Conservation (phyloP, 2,797 vertebrate species). For the Forpus xanthops region DNA sequence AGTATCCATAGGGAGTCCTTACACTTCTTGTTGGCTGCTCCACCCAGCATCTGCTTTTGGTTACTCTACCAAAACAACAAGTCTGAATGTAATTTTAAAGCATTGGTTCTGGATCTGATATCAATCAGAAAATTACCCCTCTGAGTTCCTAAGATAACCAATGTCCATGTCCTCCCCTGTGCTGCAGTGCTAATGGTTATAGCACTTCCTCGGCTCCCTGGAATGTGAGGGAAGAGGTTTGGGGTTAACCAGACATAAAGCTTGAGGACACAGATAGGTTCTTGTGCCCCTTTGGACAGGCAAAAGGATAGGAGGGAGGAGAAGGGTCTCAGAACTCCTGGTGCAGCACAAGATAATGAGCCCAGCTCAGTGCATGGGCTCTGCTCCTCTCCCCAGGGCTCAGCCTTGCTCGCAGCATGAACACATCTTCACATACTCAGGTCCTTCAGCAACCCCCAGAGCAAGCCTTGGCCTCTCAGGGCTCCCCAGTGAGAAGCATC, state of each 20-base stretch:
- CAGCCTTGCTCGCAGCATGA: not conserved
- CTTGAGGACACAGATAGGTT: not conserved
- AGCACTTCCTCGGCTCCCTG: not conserved
- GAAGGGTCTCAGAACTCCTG: not conserved
- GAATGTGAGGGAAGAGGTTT: not conserved
- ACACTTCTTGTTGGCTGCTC: not conserved
- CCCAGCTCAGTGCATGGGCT: not conserved
- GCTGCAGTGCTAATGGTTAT: not conserved
- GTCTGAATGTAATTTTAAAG: not conserved
- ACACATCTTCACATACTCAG: not conserved
- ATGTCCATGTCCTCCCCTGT: not conserved
- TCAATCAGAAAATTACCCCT: slow-evolving; percentile 13
- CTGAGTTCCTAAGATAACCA: not conserved
- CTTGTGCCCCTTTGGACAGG: not conserved
- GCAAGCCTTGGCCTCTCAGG: not conserved
- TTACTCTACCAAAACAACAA: slow-evolving; percentile 38
- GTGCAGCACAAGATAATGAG: not conserved
- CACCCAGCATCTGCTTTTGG: slow-evolving; percentile 59
- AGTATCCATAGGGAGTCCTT: not conserved
- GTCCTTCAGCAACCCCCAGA: not conserved
- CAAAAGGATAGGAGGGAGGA: not conserved
- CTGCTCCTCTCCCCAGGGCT: not conserved
- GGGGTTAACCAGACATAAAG: not conserved
- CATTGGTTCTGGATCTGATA: slow-evolving; percentile 15
- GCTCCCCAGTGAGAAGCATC: not conserved